Evolutionary conservation across 2,888 invertebrate species (phyloP).

Genomic region (Eucriotettix oculatus): DNA sequence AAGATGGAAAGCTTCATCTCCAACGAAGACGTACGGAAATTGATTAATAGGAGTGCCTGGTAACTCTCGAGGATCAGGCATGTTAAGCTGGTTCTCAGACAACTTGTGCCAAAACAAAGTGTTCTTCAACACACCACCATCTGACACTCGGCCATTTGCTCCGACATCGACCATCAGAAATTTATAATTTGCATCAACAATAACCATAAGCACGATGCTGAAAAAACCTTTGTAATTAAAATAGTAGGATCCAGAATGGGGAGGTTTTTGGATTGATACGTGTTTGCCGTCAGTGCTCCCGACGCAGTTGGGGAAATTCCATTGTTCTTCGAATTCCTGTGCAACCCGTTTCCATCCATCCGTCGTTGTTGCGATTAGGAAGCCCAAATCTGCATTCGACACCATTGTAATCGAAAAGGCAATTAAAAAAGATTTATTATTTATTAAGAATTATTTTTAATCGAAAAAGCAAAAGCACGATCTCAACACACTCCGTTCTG

Average conservation of each 20-base stretch:
- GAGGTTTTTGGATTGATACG: not conserved
- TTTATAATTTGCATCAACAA: not conserved
- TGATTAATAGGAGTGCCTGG: slow-evolving; percentile 1
- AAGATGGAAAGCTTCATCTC: slow-evolving; percentile 10
- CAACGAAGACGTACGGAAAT: slow-evolving; percentile 6
- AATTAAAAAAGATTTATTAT: too few species aligned
- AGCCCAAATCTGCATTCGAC: too few species aligned
- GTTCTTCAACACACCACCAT: slow-evolving; percentile 8
- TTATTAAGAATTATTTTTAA: too few species aligned
- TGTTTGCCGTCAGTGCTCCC: not conserved
- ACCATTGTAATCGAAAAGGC: too few species aligned
- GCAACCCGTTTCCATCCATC: not conserved
- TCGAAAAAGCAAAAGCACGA: too few species aligned
- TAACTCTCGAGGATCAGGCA: slow-evolving; percentile 5
- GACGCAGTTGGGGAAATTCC: slow-evolving; percentile 2
- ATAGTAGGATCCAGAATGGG: too few species aligned
- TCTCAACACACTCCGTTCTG: too few species aligned
- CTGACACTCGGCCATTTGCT: slow-evolving; percentile 8
- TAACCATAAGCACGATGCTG: not conserved
- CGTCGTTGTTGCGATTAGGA: not conserved
- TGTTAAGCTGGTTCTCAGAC: slow-evolving; percentile 3
- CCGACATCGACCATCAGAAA: slow-evolving; percentile 7
- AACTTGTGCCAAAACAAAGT: slow-evolving; percentile 5
- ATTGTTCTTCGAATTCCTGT: slow-evolving; percentile 4
- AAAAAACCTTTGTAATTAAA: too few species aligned